These are phyloP conservation scores for Podabrus alpinus DNA, from an alignment of 2,888 invertebrate species.

Conservation along the genomic window DNA sequence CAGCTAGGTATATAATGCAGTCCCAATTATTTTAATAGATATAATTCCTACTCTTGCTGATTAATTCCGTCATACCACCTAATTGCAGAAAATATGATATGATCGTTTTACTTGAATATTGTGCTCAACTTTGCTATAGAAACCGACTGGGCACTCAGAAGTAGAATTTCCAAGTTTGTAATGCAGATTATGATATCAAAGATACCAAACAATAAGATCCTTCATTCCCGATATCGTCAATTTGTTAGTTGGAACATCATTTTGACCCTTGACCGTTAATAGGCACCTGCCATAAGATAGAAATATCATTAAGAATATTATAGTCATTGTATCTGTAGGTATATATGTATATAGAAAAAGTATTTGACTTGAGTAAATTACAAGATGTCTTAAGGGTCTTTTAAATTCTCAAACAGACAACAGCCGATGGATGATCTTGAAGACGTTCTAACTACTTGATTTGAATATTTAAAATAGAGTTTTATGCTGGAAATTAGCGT, in stretches of 20 bases:
- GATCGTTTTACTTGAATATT: background rate
- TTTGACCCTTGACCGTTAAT: constrained; percentile 48
- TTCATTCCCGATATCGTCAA: constrained; percentile 34
- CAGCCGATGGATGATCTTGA: background rate
- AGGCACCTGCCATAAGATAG: constrained; percentile 50
- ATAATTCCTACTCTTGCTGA: background rate
- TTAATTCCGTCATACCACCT: background rate
- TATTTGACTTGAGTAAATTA: background rate
- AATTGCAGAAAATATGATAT: background rate
- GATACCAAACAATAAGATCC: constrained; percentile 38
- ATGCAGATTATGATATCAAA: background rate
- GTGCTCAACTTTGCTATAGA: no score
- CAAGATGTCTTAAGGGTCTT: background rate
- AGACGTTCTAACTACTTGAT: background rate
- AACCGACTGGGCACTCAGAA: background rate
- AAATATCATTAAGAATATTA: constrained; percentile 50
- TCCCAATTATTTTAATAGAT: constrained; percentile 4
- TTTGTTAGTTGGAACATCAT: constrained; percentile 40
- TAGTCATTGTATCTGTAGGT: constrained; percentile 18
- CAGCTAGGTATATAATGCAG: background rate
- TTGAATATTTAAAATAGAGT: background rate
- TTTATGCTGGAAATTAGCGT: background rate
- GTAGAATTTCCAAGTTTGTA: background rate
- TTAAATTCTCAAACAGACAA: background rate
- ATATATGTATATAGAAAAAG: background rate